phyloP scores from a whole-genome alignment of 2,797 vertebrate genomes.

The Gymnodraco acuticeps region DNA sequence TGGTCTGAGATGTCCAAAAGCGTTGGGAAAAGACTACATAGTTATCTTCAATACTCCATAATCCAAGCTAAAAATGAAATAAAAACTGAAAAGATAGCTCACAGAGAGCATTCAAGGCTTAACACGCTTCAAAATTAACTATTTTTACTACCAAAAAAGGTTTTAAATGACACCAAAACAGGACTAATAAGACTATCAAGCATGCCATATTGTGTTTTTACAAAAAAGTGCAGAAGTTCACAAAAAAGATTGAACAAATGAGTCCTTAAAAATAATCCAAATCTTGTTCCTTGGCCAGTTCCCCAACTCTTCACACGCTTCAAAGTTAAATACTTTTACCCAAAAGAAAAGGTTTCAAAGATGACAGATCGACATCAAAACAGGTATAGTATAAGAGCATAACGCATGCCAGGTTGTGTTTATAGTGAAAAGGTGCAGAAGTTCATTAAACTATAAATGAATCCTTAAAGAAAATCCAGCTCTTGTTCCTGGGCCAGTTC shows the following conservation, averaged over 20 bases:
- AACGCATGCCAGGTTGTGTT: too few relatives aligned
- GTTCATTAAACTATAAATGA: conserved; percentile 1
- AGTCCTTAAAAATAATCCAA: not conserved
- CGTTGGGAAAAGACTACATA: not conserved
- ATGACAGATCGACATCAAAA: too few relatives aligned
- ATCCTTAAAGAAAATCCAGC: conserved; percentile 1
- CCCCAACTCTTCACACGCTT: conserved; percentile 1
- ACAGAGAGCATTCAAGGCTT: not conserved
- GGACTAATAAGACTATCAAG: too few relatives aligned
- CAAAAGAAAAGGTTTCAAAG: too few relatives aligned
- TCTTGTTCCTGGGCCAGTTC: conserved; percentile 22
- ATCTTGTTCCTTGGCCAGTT: conserved; percentile 19
- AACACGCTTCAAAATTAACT: not conserved
- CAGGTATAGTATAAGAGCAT: too few relatives aligned
- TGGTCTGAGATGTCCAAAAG: not conserved
- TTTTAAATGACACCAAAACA: too few relatives aligned
- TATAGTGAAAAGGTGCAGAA: not conserved
- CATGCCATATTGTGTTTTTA: too few relatives aligned
- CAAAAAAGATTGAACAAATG: not conserved
- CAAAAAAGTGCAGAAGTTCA: not conserved
- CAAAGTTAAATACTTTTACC: not conserved
- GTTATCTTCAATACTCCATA: too few relatives aligned
- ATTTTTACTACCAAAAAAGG: too few relatives aligned
- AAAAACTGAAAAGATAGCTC: not conserved
- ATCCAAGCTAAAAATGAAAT: not conserved